These are phyloP conservation scores for Meda fulgida DNA, from an alignment of 2,797 vertebrate genomes.

Conservation along the genomic window DNA sequence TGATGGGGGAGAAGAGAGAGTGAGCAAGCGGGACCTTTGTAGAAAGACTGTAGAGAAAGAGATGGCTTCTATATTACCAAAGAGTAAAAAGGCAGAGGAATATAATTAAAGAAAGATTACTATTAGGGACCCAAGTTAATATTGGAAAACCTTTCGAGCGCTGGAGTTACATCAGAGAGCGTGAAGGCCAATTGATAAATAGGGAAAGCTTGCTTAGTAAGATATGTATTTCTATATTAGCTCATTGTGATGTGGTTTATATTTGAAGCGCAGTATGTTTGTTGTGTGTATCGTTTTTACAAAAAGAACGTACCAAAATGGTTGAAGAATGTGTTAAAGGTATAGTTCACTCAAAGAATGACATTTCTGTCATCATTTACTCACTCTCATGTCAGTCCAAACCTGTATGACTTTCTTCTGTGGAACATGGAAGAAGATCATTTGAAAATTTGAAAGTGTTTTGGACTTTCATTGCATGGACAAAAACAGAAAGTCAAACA, in stretches of 20 bases:
- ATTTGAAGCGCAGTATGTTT: neutral
- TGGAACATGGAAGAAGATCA: neutral
- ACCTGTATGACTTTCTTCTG: neutral
- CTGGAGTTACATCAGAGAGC: neutral
- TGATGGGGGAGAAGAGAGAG: too few species aligned
- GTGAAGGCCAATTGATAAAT: neutral
- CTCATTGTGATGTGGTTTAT: neutral
- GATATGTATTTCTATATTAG: neutral
- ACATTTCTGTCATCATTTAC: neutral
- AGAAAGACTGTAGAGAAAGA: too few species aligned
- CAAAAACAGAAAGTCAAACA: neutral
- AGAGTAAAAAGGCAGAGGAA: too few species aligned
- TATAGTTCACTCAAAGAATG: neutral
- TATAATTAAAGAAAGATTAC: too few species aligned
- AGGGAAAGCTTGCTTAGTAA: neutral
- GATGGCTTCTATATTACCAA: too few species aligned
- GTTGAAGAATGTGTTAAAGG: neutral
- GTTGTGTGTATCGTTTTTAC: neutral
- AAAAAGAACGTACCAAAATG: neutral
- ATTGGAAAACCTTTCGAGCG: neutral
- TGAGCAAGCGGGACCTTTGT: too few species aligned
- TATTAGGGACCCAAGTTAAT: too few species aligned
- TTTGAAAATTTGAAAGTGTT: neutral
- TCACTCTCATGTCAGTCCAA: neutral
- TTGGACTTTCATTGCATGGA: neutral